Evolutionary conservation across 2,113 vertebrate species (phyloP), one percentile per base, ranked within the genome.

Genomic region (Neolamprologus devosi): DNA sequence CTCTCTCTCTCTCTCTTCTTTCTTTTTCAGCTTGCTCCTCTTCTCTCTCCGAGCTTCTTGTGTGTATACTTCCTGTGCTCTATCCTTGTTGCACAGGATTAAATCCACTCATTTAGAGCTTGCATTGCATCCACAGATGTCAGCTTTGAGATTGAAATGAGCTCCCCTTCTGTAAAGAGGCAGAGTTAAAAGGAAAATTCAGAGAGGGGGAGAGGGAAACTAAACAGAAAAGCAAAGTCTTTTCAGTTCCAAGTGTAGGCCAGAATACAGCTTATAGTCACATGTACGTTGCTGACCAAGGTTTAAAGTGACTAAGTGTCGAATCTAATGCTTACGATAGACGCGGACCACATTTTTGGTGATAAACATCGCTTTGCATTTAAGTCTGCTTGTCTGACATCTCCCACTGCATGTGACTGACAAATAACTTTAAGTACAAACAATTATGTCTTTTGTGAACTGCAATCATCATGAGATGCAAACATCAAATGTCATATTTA

Each of bases 71-170:
- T 94, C 93, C 92, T 91, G 93, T 88, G 92, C 93, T 87, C 53
- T 45, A 60, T 87, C 92, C 91, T 92, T 93, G 91, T 93, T 95
- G 92, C 93, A 89, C 89, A 84, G 95, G 94, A 96, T 97, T 95
- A 96, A 96, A 95, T 95, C 89, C 94, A 93, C 95, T 96, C 94
- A 91, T 96, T 96, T 95, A 94, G 94, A 95, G 93, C 91, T 88
- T 73, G 87, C 91, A 94, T 94, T 91, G 93, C 94, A 93, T 91
- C 94, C 93, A 95, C 95, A 96, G 96, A 96, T 96, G 96, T 96
- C 94, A 94, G 95, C 96, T 96, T 97, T 97, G 95, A 97, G 96
- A 96, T 96, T 96, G 95, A 96, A 96, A 96, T 96, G 95, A 96
- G 95, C 95, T 95, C 91, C 89, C 82, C 84, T 93, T 93, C 94